Evolutionary conservation across 1,140 invertebrate species (phyloP).

Genomic region (Neodiprion pinetum): DNA sequence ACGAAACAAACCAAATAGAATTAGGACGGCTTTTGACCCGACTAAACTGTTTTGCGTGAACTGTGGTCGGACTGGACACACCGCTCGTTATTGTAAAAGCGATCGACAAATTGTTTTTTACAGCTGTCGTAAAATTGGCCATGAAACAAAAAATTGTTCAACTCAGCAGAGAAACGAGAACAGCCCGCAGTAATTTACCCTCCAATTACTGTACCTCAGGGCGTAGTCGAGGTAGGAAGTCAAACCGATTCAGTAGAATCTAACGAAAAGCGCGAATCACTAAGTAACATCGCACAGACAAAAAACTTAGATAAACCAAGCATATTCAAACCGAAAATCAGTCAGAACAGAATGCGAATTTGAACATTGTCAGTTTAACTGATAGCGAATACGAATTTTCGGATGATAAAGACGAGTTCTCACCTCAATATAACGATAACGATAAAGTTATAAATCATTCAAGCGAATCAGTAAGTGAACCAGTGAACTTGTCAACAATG

Average conservation of each 20-base stretch:
- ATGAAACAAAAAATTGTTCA: neutral
- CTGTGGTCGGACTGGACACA: neutral
- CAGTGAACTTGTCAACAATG: neutral
- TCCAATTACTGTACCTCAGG: conserved; percentile 16
- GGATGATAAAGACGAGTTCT: conserved; percentile 12
- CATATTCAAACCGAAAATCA: neutral
- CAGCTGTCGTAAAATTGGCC: neutral
- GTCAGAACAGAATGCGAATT: neutral
- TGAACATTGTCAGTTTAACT: neutral
- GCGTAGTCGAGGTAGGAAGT: conserved; percentile 8
- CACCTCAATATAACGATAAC: neutral
- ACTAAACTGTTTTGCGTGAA: conserved; percentile 18
- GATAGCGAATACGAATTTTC: conserved; percentile 13
- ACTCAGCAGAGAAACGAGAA: neutral
- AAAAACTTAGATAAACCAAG: conserved; percentile 17
- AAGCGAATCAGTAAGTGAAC: neutral
- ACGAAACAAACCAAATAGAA: conserved; percentile 4
- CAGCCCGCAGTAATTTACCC: conserved; percentile 13
- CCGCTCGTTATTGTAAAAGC: neutral
- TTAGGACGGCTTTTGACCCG: neutral
- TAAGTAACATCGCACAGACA: conserved; percentile 16
- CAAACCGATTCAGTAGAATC: neutral
- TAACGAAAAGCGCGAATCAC: neutral
- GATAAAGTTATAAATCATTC: neutral
- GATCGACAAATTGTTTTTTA: neutral